phyloP scores from a whole-genome alignment of 2,888 invertebrate species.

The Megastigmus dorsalis region DNA sequence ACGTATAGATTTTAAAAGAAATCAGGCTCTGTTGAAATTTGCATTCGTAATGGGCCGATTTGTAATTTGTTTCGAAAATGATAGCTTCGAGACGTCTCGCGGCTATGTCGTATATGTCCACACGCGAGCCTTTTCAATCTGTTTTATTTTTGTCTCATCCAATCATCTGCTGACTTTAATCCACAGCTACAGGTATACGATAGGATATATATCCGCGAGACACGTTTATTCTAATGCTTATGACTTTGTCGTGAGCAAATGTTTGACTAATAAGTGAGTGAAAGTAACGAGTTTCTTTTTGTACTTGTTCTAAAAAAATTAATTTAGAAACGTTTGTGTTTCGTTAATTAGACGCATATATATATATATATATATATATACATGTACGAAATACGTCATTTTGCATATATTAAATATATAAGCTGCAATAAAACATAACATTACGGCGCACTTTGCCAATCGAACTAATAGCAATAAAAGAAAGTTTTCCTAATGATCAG shows the following conservation, averaged over 20 bases:
- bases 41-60: slow-evolving; percentile 29
- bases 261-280: slow-evolving; percentile 16
- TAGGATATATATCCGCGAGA: no score
- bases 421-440: background rate
- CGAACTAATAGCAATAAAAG: slow-evolving; percentile 29
- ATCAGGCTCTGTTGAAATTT: slow-evolving; percentile 30
- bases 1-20: slow-evolving; percentile 22
- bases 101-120: no score
- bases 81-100: background rate
- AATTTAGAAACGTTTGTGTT: no score
- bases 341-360: no score
- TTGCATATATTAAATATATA: background rate
- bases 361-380: no score
- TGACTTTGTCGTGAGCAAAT: no score
- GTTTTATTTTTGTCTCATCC: no score
- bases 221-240: no score
- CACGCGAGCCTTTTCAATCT: no score
- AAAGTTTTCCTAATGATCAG: slow-evolving; percentile 13
- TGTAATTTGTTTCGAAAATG: slow-evolving; percentile 30
- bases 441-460: background rate
- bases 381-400: no score
- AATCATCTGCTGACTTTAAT: no score
- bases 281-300: slow-evolving; percentile 32
- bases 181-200: no score
- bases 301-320: background rate